phyloP scores from a whole-genome alignment of 2,797 vertebrate species.

The Acrocephalus scirpaceus region DNA sequence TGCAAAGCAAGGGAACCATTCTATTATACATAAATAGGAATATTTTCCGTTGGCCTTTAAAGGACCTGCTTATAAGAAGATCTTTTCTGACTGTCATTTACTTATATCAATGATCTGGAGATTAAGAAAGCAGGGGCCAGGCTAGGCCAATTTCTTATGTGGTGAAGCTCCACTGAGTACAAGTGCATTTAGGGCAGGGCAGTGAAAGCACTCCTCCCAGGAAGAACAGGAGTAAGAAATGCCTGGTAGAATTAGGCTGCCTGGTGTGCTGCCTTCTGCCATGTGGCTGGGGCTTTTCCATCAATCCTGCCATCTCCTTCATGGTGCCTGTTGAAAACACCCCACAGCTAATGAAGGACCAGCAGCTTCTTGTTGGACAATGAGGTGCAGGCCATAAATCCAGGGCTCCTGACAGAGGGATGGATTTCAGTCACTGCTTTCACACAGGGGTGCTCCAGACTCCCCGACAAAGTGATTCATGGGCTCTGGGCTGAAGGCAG shows the following conservation, averaged over 20 bases:
- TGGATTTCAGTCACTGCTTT: not conserved
- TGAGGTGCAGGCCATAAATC: not conserved
- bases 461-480: rapidly evolving
- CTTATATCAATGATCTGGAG: not conserved
- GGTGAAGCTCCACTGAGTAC: not conserved
- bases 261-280: not conserved
- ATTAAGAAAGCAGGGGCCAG: not conserved
- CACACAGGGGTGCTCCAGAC: not conserved
- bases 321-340: not conserved
- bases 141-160: not conserved
- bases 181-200: not conserved
- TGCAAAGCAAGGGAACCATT: not conserved
- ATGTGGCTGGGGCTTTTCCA: not conserved
- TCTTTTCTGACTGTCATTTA: not conserved
- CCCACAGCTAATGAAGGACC: not conserved
- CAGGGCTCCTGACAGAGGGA: not conserved
- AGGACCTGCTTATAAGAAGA: not conserved
- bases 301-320: not conserved
- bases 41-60: not conserved
- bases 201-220: not conserved
- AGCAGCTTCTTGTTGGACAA: rapidly evolving
- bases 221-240: not conserved
- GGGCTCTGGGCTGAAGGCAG: not conserved
- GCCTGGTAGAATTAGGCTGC: not conserved
- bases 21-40: not conserved